Evolutionary conservation across 2,113 vertebrate genomes (phyloP), one percentile per base, ranked within the genome.

Genomic region (Microcebus tavaratra): DNA sequence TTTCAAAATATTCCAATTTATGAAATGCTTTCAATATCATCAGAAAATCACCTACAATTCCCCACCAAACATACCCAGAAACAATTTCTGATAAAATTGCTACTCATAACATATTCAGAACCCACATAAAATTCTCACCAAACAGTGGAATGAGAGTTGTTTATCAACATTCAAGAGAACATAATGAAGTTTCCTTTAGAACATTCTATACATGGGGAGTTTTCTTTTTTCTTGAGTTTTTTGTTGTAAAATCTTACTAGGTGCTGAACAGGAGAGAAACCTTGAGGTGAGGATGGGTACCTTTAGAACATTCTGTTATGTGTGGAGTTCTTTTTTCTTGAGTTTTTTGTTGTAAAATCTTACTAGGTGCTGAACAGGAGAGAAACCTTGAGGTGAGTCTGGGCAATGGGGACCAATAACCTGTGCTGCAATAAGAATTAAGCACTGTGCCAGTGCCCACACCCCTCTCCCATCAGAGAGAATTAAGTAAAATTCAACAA

Each of bases 31-130:
- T 67, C 59, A 82, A 3, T 21, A 85, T 23, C 83, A 89, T 34
- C 61, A 84, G 59, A 96, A 86, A 86, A 27, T 27, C 20, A 78
- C 67, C n/a, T 15, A 34, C 88, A 42, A 29, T 55, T 59, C 36
- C 45, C 72, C 90, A 63, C n/a, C 27, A 87, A 55, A 65, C 65
- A 25, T 31, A 17, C 67, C n/a, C 93, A 70, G 61, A 79, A 34
- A 90, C n/a, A 39, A 72, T 78, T 83, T 67, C 81, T 65, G 65
- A 75, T 75, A 36, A 95, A 83, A 68, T 6, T 55, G 55, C 86
- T 93, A 21, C 82, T 88, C 53, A 0, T 53, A 61, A 53, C 48
- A 34, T n/a, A 14, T 8, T 59, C 68, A 70, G 80, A 86, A 76
- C 45, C 42, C 84, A 90, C 29, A 25, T 17, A 21, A 34, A 50